Base-by-base conservation (phyloP, 2,797 vertebrate genomes). In the Denticeps clupeoides region DNA sequence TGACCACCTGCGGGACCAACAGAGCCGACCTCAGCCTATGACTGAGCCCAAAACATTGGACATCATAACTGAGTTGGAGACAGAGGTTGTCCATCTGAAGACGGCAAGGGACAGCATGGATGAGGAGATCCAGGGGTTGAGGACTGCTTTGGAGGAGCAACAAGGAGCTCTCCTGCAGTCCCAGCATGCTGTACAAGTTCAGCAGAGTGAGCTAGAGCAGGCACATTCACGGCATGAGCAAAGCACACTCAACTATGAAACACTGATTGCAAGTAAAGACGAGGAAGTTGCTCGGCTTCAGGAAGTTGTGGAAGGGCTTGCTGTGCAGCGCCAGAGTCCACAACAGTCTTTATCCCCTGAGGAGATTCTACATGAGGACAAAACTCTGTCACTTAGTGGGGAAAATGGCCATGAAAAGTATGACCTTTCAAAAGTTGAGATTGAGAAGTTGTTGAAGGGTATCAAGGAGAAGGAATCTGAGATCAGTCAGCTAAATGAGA, bases 381-480 rank as follows among this genome's bases (percentile, higher is more conserved):
- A 97, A 78, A 88, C 82, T 16, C 86, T 84, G 56, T 79, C 83
- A 1, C 76, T 93, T 13, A 85, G 81, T 45, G 79, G 87, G 49
- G 93, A 97, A 67, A 91, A 89, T 11, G 93, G 86, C 47, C 90
- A 88, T 4, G 95, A 99, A 77, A 99, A 99, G 31, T 90, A 99
- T 7, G 95, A 99, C 62, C 72, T 99, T 45, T 98, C 95, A 2
- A 99, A 98, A 76, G 89, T 81, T 3, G 95, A 99, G 63, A 87
- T 94, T 2, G 87, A 94, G 47, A 83, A 73, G 50, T 67, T 99
- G 49, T 87, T 98, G 18, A 87, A 75, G 64, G 94, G 93, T 51
- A 89, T 99, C 59, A 89, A 89, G 67, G 94, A 99, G 69, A 90
- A 91, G n/a, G 95, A 99, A 57, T 83, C 81, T 1, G 92, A 99